A percentile compares a stretch with the other conserved stretches of the same genome.
These are phyloP conservation scores for Cepaea nemoralis DNA, from an alignment of 1,140 invertebrate genomes.

Conservation along the genomic window DNA sequence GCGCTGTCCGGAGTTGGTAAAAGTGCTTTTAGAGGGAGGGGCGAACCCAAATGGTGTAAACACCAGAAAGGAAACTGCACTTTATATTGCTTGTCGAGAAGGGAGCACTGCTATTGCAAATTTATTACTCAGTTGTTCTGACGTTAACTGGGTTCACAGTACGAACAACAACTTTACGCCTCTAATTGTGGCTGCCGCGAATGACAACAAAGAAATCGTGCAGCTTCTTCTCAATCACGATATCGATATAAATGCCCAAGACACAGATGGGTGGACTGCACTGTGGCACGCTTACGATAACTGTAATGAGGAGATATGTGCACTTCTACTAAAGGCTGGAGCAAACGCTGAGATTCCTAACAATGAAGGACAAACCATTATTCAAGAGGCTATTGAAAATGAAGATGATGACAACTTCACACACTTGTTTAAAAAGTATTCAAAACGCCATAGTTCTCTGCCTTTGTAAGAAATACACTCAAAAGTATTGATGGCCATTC, in stretches of 20 bases:
- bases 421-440: conserved; percentile 51
- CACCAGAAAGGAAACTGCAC: conserved; percentile 40
- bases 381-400: conserved; percentile 56
- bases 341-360: conserved; percentile 53
- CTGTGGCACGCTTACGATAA: conserved; percentile 61
- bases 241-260: conserved; percentile 54
- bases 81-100: conserved; percentile 43
- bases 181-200: conserved; percentile 51
- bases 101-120: conserved; percentile 36
- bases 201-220: conserved; percentile 53
- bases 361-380: conserved; percentile 54
- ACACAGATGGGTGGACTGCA: conserved; percentile 56
- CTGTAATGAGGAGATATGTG: conserved; percentile 57
- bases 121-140: conserved; percentile 37
- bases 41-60: conserved; percentile 32
- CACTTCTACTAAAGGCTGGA: conserved; percentile 56
- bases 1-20: neutral
- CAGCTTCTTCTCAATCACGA: conserved; percentile 53
- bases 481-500: too few relatives aligned
- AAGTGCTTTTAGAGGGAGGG: conserved; percentile 24
- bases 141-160: conserved; percentile 47
- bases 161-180: conserved; percentile 47
- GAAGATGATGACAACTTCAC: conserved; percentile 62
- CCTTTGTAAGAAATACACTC: too few relatives aligned
- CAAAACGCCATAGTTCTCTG: too few relatives aligned